Evolutionary conservation across 1,140 invertebrate species (phyloP).

Genomic region (Heliconius hewitsoni): DNA sequence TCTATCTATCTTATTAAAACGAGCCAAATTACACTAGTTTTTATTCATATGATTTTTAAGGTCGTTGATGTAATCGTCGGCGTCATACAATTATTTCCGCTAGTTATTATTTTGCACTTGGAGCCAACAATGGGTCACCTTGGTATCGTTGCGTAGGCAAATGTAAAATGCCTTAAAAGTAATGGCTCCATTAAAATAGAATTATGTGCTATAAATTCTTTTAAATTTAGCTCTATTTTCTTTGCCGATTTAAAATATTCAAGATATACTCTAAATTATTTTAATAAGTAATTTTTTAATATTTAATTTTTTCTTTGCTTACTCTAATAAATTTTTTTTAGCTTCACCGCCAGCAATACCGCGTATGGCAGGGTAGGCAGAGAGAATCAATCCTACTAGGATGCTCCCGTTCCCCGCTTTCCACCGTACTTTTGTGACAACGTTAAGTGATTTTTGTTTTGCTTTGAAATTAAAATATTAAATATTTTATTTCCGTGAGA

Average conservation of each 20-base stretch:
- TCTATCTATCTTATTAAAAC: neutral
- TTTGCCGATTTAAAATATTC: neutral
- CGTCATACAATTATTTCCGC: constrained; percentile 43
- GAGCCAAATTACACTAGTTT: neutral
- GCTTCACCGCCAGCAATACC: too few species aligned
- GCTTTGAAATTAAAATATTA: too few species aligned
- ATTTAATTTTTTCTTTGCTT: too few species aligned
- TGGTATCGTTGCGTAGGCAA: constrained; percentile 34
- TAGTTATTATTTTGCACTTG: constrained; percentile 52
- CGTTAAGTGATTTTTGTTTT: too few species aligned
- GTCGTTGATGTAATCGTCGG: constrained; percentile 30
- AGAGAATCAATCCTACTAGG: too few species aligned
- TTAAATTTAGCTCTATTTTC: neutral
- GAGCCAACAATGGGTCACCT: constrained; percentile 46
- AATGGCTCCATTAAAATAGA: constrained; percentile 17
- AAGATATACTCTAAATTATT: too few species aligned
- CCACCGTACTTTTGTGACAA: too few species aligned
- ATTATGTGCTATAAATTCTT: constrained; percentile 4
- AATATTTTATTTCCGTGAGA: too few species aligned
- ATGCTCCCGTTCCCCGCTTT: too few species aligned
- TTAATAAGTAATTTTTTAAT: too few species aligned
- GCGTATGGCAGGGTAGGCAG: too few species aligned
- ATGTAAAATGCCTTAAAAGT: constrained; percentile 21
- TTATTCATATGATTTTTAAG: constrained; percentile 25
- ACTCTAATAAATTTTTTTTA: too few species aligned